Evolutionary conservation across 2,888 invertebrate species (phyloP).

Genomic region (Oxystoma pomonae): DNA sequence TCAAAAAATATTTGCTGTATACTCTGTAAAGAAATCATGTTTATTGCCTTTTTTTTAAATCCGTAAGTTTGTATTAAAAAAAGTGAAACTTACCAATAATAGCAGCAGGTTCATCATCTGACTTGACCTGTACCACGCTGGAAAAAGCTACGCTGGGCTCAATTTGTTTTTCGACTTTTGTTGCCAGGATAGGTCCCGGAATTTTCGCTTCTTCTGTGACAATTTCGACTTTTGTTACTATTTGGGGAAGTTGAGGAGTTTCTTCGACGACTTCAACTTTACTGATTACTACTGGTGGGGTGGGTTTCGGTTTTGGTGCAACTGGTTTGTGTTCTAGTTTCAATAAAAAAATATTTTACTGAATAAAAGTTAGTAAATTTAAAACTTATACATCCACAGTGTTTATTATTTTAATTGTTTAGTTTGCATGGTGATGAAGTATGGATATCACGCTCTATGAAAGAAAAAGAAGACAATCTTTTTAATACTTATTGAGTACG

Average conservation of each 20-base stretch:
- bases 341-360: not conserved
- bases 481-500: too few species aligned
- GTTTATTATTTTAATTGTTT: too few species aligned
- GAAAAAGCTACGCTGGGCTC: slow-evolving; percentile 34
- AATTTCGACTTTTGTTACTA: slow-evolving; percentile 23
- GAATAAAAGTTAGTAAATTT: too few species aligned
- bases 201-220: slow-evolving; percentile 16
- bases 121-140: slow-evolving; percentile 35
- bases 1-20: too few species aligned
- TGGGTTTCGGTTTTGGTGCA: slow-evolving; percentile 44
- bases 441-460: too few species aligned
- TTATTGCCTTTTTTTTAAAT: too few species aligned
- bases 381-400: too few species aligned
- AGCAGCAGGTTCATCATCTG: slow-evolving; percentile 57
- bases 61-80: too few species aligned
- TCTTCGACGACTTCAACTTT: slow-evolving; percentile 29
- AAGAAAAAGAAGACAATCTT: too few species aligned
- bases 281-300: slow-evolving; percentile 24
- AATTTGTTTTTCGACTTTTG: slow-evolving; percentile 44
- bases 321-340: slow-evolving; percentile 31
- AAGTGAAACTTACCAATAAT: slow-evolving; percentile 50
- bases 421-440: too few species aligned
- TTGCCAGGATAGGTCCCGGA: slow-evolving; percentile 19
- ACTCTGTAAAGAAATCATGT: too few species aligned
- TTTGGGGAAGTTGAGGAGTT: slow-evolving; percentile 10